Evolutionary conservation across 2,113 vertebrate species (phyloP), one percentile per base, ranked within the genome.

Genomic region (Hylia prasina): DNA sequence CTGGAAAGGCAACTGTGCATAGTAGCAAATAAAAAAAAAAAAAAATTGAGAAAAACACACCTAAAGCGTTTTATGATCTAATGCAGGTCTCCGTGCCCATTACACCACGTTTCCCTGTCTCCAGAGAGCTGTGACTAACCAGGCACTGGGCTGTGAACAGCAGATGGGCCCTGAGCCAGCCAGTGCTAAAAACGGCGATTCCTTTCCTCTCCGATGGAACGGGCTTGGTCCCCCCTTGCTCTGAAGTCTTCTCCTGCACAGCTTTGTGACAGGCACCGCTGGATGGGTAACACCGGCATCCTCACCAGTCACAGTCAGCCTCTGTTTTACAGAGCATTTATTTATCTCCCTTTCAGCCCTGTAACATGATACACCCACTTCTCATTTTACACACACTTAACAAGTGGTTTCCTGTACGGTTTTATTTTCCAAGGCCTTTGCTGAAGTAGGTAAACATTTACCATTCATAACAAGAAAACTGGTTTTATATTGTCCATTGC

Each of bases 361-460:
- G 82, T 80, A 89, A 93, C 37, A 27, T 22, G 78, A 94, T 72
- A 68, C 78, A n/a, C 14, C 1, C 6, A 11, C 58, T 87, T 54
- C 63, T 63, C 68, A 28, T 79, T 69, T 69, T 22, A 35, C 54
- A 57, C 70, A 11, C 27, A 1, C 42, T 79, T 79, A n/a, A 72
- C 51, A 65, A 87, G 53, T 40, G 24, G 84, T 65, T 91, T 87
- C 75, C 75, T 91, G 50, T 13, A 35, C 28, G 82, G 58, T 76
- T 96, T 79, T 89, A 71, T 94, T 96, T 96, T 91, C 84, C 63
- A 82, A 56, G 56, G n/a, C 48, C 37, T 72, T 94, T 45, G 65
- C 87, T 91, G 28, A 65, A 95, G 70, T n/a, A 75, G 35, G 84
- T 79, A 91, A 95, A 95, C 42, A 69, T 89, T 85, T 54, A 39